phyloP scores from a whole-genome alignment of 1,140 invertebrate species.

The Drosophila kohkoa region DNA sequence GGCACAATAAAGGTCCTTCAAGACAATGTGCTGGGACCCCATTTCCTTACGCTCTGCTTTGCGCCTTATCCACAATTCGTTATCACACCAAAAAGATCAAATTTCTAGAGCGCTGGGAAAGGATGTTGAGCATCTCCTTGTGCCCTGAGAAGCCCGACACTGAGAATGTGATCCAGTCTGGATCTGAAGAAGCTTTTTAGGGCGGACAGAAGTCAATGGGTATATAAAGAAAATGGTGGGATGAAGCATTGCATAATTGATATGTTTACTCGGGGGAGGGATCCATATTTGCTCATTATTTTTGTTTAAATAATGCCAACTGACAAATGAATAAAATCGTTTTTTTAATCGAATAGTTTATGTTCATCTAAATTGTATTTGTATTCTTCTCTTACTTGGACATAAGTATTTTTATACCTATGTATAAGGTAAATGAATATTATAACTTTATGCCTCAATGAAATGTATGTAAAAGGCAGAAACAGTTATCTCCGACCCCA shows the following conservation, averaged over 20 bases:
- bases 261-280: neutral
- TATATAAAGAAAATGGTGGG: neutral
- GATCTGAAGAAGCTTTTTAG: neutral
- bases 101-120: slow-evolving; percentile 53
- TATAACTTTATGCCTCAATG: no score
- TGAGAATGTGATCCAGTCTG: neutral
- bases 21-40: slow-evolving; percentile 49
- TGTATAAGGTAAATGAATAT: no score
- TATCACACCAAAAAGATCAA: slow-evolving; percentile 69
- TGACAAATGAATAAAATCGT: neutral
- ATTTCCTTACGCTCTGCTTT: slow-evolving; percentile 57
- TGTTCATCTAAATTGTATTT: no score
- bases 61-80: slow-evolving; percentile 54
- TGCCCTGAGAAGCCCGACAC: neutral
- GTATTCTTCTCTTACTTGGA: no score
- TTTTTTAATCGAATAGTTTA: no score
- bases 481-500: no score
- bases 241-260: neutral
- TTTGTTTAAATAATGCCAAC: slow-evolving; percentile 1
- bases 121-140: slow-evolving; percentile 26
- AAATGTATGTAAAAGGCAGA: no score
- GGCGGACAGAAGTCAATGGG: slow-evolving; percentile 16
- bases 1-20: slow-evolving; percentile 61
- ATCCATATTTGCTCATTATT: neutral
- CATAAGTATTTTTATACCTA: no score